A percentile compares a stretch with the other conserved stretches of the same genome.
phyloP scores from a whole-genome alignment of 64 coral and sea anemone genomes.

The Orbicella faveolata region DNA sequence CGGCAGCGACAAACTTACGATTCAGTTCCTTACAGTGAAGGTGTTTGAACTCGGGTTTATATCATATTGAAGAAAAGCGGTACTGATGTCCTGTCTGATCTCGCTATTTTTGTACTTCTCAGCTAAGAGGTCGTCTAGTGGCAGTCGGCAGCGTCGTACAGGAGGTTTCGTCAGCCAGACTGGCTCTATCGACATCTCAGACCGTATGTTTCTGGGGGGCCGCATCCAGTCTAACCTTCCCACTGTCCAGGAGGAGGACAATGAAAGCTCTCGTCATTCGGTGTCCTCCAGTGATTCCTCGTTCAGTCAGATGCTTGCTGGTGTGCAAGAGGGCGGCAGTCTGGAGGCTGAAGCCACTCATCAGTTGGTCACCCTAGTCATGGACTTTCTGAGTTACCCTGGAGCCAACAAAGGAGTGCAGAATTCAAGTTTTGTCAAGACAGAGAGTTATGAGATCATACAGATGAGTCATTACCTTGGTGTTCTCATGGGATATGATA shows the following conservation, averaged over 20 bases:
- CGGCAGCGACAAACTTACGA: no score
- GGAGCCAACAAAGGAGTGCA: slow-evolving; percentile 66
- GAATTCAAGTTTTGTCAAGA: slow-evolving; percentile 77
- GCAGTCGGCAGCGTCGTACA: slow-evolving; percentile 70
- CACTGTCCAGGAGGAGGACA: slow-evolving; percentile 84
- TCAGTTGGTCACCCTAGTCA: slow-evolving; percentile 92
- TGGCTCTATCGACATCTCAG: slow-evolving; percentile 55
- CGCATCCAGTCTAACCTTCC: slow-evolving; percentile 78
- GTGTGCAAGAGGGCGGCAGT: slow-evolving; percentile 22
- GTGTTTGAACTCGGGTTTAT: no score
- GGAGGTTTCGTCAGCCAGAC: slow-evolving; percentile 66
- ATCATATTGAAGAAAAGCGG: not conserved
- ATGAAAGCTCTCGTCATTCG: slow-evolving; percentile 56
- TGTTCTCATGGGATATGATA: slow-evolving; percentile 95
- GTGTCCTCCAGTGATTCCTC: slow-evolving; percentile 58
- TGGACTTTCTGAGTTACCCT: slow-evolving; percentile 93
- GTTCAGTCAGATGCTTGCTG: slow-evolving; percentile 40
- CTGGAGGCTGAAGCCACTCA: slow-evolving; percentile 95
- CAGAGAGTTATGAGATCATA: slow-evolving; percentile 83
- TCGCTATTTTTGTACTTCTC: not conserved
- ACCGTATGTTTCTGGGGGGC: slow-evolving; percentile 91
- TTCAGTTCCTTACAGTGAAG: no score
- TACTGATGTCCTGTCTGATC: not conserved
- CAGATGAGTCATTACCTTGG: slow-evolving; percentile 96
- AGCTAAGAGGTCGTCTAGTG: slow-evolving; percentile 33